A percentile compares a stretch with the other conserved stretches of the same genome.
phyloP scores from a whole-genome alignment of 2,797 vertebrate genomes.

The Huso huso region DNA sequence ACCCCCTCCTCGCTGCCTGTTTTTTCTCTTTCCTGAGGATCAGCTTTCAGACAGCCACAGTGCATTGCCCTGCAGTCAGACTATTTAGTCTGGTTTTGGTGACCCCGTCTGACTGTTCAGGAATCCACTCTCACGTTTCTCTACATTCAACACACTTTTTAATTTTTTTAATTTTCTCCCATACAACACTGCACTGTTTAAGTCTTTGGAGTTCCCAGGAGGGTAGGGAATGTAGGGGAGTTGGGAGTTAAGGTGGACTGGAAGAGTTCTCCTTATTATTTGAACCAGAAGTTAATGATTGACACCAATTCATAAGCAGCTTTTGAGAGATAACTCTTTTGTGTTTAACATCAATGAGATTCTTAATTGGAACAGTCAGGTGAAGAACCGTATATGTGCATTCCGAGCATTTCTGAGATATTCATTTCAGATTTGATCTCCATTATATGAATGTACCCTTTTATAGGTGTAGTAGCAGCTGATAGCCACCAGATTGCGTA shows the following conservation, averaged over 20 bases:
- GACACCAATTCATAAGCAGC: no score
- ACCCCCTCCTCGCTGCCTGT: conserved; percentile 24
- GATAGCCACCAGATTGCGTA: no score
- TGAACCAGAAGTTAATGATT: no score
- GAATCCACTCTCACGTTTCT: conserved; percentile 56
- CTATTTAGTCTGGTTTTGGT: conserved; percentile 75
- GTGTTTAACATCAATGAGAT: no score
- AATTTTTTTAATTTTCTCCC: not conserved
- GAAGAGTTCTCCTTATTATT: not conserved
- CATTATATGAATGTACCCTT: no score
- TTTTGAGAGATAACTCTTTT: no score
- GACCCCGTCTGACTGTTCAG: conserved; percentile 62
- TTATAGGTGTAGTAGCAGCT: no score
- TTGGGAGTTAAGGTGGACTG: not conserved
- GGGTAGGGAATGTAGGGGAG: not conserved
- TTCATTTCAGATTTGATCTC: no score
- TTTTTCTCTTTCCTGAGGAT: conserved; percentile 35
- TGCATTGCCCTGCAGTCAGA: conserved; percentile 57
- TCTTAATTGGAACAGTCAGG: no score
- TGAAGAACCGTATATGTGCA: no score
- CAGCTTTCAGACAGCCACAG: conserved; percentile 71
- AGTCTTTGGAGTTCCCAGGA: not conserved
- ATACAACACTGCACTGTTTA: conserved; percentile 1
- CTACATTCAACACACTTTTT: conserved; percentile 26
- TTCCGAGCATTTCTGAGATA: no score